These are phyloP conservation scores for Didymodactylos carnosus DNA, from an alignment of 2,888 invertebrate genomes.

Conservation along the genomic window DNA sequence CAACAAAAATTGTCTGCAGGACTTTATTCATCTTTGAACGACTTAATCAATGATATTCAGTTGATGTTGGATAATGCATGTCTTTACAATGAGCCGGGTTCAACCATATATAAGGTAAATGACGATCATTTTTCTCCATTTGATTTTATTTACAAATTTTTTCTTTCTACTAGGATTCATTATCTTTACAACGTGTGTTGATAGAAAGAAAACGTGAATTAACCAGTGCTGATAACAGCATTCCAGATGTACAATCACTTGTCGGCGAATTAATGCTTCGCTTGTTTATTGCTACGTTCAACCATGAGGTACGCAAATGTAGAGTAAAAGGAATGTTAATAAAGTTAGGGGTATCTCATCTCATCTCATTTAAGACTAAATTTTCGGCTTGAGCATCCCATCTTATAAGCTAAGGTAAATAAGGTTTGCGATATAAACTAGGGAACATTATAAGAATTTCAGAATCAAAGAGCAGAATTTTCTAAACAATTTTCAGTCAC, in stretches of 20 bases:
- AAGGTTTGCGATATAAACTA: too few relatives aligned
- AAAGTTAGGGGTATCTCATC: conserved; percentile 20
- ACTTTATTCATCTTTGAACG: neutral
- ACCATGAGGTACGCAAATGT: too few relatives aligned
- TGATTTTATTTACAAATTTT: neutral
- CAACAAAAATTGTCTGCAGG: neutral
- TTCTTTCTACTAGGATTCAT: conserved; percentile 48
- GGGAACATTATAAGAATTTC: too few relatives aligned
- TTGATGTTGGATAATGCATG: conserved; percentile 14
- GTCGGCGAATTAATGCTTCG: conserved; percentile 73
- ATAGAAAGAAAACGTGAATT: conserved; percentile 69
- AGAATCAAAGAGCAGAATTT: too few relatives aligned
- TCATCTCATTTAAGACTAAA: neutral
- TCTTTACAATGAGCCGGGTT: conserved; percentile 12
- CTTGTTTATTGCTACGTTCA: conserved; percentile 76
- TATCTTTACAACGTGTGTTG: conserved; percentile 70
- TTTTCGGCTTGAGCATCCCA: too few relatives aligned
- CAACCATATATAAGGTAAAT: conserved; percentile 5
- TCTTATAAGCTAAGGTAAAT: too few relatives aligned
- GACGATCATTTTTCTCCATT: neutral
- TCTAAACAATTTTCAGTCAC: too few relatives aligned
- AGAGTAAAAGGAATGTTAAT: too few relatives aligned
- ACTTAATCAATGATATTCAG: conserved; percentile 4
- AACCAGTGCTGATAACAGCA: conserved; percentile 45
- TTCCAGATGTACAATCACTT: conserved; percentile 49